phyloP scores from a whole-genome alignment of 2,797 vertebrate genomes.

The Vipera latastei region DNA sequence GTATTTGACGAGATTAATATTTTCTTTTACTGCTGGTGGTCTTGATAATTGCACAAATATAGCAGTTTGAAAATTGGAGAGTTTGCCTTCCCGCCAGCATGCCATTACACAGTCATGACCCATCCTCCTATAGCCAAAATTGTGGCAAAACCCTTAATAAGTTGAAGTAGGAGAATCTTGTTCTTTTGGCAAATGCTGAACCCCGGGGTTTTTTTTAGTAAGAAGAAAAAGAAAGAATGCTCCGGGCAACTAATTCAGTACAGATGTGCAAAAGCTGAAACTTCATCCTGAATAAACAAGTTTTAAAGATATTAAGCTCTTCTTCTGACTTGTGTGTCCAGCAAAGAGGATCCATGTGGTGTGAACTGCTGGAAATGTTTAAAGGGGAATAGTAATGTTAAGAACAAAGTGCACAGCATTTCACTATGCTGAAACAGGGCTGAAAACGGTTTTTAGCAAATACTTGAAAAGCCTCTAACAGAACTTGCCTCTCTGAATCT shows the following conservation, averaged over 20 bases:
- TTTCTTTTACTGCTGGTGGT: slow-evolving; percentile 74
- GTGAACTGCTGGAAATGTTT: background rate
- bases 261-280: slow-evolving; percentile 71
- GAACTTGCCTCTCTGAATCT: slow-evolving; percentile 27
- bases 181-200: slow-evolving; percentile 60
- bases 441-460: slow-evolving; percentile 8
- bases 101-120: slow-evolving; percentile 57
- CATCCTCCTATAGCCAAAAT: slow-evolving; percentile 54
- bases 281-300: slow-evolving; percentile 60
- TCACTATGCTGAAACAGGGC: background rate
- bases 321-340: slow-evolving; percentile 50
- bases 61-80: slow-evolving; percentile 71
- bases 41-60: slow-evolving; percentile 72
- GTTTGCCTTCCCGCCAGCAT: slow-evolving; percentile 56
- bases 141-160: slow-evolving; percentile 65
- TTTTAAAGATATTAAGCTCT: slow-evolving; percentile 53
- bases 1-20: slow-evolving; percentile 66
- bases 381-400: background rate
- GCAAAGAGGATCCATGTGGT: background rate
- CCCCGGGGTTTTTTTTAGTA: slow-evolving; percentile 44
- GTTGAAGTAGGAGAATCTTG: slow-evolving; percentile 59
- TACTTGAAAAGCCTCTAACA: background rate
- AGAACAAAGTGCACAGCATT: slow-evolving; percentile 12
- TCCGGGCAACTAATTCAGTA: slow-evolving; percentile 65
- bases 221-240: slow-evolving; percentile 34